These are phyloP conservation scores for Micrasema minimum DNA, from an alignment of 1,140 invertebrate genomes.

Conservation along the genomic window DNA sequence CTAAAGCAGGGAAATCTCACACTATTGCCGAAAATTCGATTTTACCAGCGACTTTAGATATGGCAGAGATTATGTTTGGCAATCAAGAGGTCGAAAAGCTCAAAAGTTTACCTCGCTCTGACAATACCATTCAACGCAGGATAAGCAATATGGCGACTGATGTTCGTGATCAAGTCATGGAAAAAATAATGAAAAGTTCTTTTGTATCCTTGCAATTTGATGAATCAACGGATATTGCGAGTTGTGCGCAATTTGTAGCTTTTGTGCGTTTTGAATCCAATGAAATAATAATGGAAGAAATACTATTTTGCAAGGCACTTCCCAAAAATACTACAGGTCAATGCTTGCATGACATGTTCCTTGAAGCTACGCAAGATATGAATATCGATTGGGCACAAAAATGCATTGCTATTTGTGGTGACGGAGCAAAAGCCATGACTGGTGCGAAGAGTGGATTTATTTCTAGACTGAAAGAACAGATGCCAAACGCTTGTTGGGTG, in stretches of 20 bases:
- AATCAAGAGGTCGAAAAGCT: neutral
- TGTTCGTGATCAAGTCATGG: conserved; percentile 2
- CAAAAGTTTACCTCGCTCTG: too few relatives aligned
- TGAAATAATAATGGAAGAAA: neutral
- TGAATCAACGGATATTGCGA: conserved; percentile 6
- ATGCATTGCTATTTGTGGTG: conserved; percentile 6
- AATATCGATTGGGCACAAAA: neutral
- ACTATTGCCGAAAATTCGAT: neutral
- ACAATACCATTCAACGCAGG: neutral
- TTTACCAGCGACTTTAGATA: conserved; percentile 6
- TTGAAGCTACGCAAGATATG: conserved; percentile 3
- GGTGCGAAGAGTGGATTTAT: neutral
- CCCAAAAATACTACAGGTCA: neutral
- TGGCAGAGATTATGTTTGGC: conserved; percentile 1
- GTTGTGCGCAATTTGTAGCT: neutral
- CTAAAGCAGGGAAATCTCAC: too few relatives aligned
- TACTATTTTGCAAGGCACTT: conserved; percentile 4
- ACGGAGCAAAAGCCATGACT: conserved; percentile 3
- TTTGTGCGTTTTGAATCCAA: neutral
- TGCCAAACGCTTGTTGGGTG: conserved; percentile 7
- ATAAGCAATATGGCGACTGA: conserved; percentile 8
- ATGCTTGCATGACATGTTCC: conserved; percentile 4
- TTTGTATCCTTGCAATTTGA: conserved; percentile 2
- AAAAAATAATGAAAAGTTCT: conserved; percentile 7
- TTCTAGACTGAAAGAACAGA: neutral